Evolutionary conservation across 2,113 vertebrate genomes (phyloP).

Genomic region (Atlantisia rogersi): DNA sequence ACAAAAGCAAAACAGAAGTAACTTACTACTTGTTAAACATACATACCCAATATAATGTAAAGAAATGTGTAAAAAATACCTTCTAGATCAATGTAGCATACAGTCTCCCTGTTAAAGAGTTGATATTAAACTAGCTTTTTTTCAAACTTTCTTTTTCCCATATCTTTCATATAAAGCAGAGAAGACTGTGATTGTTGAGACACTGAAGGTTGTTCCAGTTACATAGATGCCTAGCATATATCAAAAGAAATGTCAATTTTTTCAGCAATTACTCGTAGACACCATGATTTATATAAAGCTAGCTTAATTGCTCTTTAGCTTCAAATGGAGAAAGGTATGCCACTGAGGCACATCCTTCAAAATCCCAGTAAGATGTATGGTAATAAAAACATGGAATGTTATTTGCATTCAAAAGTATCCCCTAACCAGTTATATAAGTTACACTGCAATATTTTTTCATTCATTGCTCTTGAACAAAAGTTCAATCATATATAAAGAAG

Average conservation of each 20-base stretch:
- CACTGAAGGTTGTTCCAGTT: background rate
- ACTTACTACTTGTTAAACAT: background rate
- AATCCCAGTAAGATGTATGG: background rate
- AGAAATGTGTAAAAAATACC: background rate
- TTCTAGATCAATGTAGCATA: background rate
- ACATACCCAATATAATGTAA: background rate
- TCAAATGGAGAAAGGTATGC: background rate
- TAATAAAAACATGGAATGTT: background rate
- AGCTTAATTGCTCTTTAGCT: background rate
- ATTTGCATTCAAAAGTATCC: background rate
- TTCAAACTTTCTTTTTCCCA: background rate
- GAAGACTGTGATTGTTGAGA: background rate
- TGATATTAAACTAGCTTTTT: background rate
- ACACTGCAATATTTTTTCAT: background rate
- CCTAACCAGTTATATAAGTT: background rate
- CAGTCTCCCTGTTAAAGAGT: background rate
- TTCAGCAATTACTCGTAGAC: background rate
- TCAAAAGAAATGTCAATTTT: background rate
- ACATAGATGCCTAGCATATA: accelerated
- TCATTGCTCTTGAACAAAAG: background rate
- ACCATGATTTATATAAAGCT: background rate
- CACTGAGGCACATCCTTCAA: background rate
- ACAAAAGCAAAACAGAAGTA: background rate
- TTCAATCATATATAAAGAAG: background rate
- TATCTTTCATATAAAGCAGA: background rate